These are phyloP conservation scores for Speoplatyrhinus poulsoni DNA, from an alignment of 2,113 vertebrate genomes.

Conservation along the genomic window DNA sequence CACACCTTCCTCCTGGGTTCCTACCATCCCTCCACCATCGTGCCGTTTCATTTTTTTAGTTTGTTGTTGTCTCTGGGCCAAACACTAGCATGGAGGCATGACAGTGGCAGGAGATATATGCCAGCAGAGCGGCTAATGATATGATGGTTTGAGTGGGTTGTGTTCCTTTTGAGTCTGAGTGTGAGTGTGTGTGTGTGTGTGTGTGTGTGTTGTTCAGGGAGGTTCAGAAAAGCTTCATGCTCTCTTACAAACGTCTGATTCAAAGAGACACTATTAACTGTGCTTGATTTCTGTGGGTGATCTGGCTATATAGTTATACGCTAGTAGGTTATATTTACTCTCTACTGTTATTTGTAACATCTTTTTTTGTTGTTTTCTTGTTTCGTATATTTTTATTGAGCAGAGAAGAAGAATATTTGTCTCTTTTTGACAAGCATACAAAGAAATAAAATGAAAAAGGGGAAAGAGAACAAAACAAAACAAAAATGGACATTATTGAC, in stretches of 20 bases:
- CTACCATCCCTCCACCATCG: conserved; percentile 19
- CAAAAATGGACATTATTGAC: no score
- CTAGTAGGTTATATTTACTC: not conserved
- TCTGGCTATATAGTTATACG: not conserved
- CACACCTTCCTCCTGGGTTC: conserved; percentile 22
- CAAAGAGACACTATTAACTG: not conserved
- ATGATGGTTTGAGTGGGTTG: conserved; percentile 20
- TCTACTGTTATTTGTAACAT: not conserved
- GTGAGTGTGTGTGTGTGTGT: conserved; percentile 11
- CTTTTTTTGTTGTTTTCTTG: no score
- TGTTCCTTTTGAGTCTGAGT: conserved; percentile 15
- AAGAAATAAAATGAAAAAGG: not conserved
- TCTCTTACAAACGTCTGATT: not conserved
- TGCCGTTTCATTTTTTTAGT: conserved; percentile 23
- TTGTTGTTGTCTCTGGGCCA: conserved; percentile 42
- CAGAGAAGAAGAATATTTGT: not conserved
- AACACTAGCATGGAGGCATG: conserved; percentile 37
- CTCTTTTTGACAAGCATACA: not conserved
- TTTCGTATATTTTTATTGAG: not conserved
- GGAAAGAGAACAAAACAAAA: not conserved
- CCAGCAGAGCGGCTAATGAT: conserved; percentile 46
- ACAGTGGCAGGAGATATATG: conserved; percentile 39
- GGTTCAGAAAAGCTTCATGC: not conserved
- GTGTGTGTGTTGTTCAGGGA: not conserved
- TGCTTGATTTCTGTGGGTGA: not conserved